A percentile compares a stretch with the other conserved stretches of the same genome.
phyloP scores from a whole-genome alignment of 2,797 vertebrate species.

The Lophura swinhoii region DNA sequence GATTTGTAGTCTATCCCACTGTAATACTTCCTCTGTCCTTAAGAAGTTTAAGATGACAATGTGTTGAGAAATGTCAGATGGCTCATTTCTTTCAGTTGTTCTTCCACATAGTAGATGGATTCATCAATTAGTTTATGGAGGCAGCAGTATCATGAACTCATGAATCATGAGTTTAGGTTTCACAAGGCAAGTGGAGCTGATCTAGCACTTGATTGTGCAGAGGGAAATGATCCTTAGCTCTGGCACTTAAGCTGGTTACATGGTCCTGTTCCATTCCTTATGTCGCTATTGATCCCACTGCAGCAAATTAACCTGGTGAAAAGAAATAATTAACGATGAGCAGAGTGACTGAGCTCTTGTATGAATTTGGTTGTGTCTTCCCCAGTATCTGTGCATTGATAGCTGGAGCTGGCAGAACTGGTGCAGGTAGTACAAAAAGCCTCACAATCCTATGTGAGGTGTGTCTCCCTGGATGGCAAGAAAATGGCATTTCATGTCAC shows the following conservation, averaged over 20 bases:
- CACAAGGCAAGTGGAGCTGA: neutral
- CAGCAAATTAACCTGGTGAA: neutral
- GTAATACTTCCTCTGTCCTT: neutral
- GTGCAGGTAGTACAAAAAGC: accelerated
- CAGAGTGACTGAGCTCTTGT: neutral
- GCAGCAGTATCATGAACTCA: neutral
- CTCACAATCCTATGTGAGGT: neutral
- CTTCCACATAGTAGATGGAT: neutral
- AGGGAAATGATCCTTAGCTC: neutral
- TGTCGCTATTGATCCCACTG: neutral
- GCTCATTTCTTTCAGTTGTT: neutral
- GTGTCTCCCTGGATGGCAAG: neutral
- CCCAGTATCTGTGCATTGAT: neutral
- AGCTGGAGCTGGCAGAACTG: neutral
- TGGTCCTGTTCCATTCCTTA: neutral
- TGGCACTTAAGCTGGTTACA: accelerated
- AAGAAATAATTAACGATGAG: neutral
- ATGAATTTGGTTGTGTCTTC: neutral
- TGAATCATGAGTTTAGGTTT: neutral
- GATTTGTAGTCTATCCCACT: neutral
- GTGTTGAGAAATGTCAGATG: neutral
- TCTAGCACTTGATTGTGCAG: neutral
- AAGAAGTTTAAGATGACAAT: neutral
- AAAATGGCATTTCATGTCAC: neutral
- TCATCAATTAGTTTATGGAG: neutral